Evolutionary conservation across 2,113 vertebrate genomes (phyloP).

Genomic region (Puma concolor): DNA sequence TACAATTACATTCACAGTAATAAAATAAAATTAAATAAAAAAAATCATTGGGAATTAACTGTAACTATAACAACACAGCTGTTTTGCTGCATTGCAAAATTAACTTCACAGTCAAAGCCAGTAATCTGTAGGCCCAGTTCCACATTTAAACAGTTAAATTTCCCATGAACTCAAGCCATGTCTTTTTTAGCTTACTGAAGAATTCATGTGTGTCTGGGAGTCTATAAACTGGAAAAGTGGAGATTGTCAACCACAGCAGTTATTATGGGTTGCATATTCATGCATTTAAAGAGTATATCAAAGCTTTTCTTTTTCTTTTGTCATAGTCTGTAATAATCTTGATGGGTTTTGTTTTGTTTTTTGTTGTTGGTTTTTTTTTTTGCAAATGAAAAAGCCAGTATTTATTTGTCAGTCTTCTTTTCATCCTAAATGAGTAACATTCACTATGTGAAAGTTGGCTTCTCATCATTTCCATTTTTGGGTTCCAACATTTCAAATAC

Average conservation of each 20-base stretch:
- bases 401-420: conserved; percentile 48
- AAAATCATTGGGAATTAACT: conserved; percentile 32
- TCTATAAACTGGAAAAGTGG: neutral
- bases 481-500: conserved; percentile 63
- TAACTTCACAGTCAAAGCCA: conserved; percentile 51
- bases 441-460: conserved; percentile 18
- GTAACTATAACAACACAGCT: conserved; percentile 32
- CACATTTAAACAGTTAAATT: conserved; percentile 42
- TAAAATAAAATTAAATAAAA: conserved; percentile 34
- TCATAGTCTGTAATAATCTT: conserved; percentile 54
- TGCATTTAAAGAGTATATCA: conserved; percentile 41
- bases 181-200: conserved; percentile 8
- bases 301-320: conserved; percentile 28
- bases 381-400: conserved; percentile 15
- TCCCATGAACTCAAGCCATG: neutral
- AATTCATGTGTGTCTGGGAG: neutral
- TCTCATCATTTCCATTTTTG: conserved; percentile 48
- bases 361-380: neutral
- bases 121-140: neutral
- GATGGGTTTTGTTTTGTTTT: conserved; percentile 8
- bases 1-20: neutral
- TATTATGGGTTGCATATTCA: conserved; percentile 24
- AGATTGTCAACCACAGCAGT: neutral
- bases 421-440: conserved; percentile 50
- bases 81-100: conserved; percentile 52